Evolutionary conservation across 2,888 invertebrate genomes (phyloP).

Genomic region (Pyrrhia umbra): DNA sequence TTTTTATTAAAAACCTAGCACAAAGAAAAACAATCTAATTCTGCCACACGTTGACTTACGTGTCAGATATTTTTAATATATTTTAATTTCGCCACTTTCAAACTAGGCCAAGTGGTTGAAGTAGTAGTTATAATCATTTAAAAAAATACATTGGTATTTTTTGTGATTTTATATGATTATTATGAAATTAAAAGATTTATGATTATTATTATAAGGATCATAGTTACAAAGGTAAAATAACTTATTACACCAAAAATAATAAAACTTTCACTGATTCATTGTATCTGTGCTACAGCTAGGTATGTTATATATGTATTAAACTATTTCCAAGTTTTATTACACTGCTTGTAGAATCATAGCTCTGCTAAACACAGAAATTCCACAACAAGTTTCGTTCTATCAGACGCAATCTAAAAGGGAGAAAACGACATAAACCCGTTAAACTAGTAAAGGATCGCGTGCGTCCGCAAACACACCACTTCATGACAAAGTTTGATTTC

Average conservation of each 20-base stretch:
- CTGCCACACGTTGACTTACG: background rate
- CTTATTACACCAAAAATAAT: background rate
- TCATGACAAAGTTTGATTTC: conserved; percentile 52
- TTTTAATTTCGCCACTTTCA: background rate
- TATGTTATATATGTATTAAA: too few species aligned
- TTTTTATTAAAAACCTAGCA: background rate
- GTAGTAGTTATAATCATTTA: background rate
- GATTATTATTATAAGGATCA: too few species aligned
- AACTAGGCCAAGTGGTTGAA: background rate
- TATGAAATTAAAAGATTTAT: too few species aligned
- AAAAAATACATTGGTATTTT: background rate
- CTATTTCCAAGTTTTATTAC: background rate
- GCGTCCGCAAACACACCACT: conserved; percentile 38
- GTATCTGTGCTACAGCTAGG: background rate
- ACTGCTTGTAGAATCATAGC: background rate
- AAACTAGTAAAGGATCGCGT: conserved; percentile 53
- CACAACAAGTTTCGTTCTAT: conserved; percentile 28
- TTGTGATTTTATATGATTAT: too few species aligned
- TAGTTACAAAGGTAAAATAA: too few species aligned
- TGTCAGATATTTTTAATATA: background rate
- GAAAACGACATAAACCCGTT: conserved; percentile 52
- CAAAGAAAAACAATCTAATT: background rate
- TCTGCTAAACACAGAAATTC: conserved; percentile 21
- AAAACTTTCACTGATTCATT: background rate
- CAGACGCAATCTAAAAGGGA: conserved; percentile 44